Evolutionary conservation across 2,888 invertebrate species (phyloP), one percentile per base, ranked within the genome.

Genomic region (Formica aserva): DNA sequence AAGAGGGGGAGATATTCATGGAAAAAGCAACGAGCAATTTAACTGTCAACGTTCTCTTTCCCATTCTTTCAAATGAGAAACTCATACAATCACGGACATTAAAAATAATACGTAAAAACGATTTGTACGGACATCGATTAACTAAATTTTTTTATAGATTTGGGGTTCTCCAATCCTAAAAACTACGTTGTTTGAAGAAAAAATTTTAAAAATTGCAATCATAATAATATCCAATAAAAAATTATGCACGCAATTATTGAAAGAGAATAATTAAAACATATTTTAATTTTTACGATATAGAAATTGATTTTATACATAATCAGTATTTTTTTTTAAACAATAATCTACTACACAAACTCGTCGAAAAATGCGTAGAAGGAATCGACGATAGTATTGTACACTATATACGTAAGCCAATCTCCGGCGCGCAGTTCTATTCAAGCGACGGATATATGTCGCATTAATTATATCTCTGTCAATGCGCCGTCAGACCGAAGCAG

Each of bases 381-480:
- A 41, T 60, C 35, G 45, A 72, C n/a, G 67, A 38, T 66, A 3
- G 52, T 38, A 26, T 45, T 35, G 45, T 38, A 60, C 71, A 45
- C 32, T 45, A 55, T 26, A 71, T 86, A 86, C 86, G 87, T 77
- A 88, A 88, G 89, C 85, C 87, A 87, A 86, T 83, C 85, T 84
- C 81, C 86, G 84, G 82, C 82, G 86, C 74, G 83, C 84, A 81
- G 83, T 87, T 88, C 91, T 83, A 91, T 91, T 91, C 88, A 90
- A 81, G 80, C 88, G 82, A 84, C 90, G 91, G 88, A 89, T 91
- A 90, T 90, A 88, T 92, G 91, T 91, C 92, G 88, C 91, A 92
- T 92, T 92, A 92, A 92, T 92, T 92, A 92, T 92, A 91, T 92
- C 91, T 92, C 91, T 92, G 89, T 90, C 91, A 88, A 90, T 90